Base-by-base conservation (phyloP, 2,888 invertebrate species). In the Hypena proboscidalis region DNA sequence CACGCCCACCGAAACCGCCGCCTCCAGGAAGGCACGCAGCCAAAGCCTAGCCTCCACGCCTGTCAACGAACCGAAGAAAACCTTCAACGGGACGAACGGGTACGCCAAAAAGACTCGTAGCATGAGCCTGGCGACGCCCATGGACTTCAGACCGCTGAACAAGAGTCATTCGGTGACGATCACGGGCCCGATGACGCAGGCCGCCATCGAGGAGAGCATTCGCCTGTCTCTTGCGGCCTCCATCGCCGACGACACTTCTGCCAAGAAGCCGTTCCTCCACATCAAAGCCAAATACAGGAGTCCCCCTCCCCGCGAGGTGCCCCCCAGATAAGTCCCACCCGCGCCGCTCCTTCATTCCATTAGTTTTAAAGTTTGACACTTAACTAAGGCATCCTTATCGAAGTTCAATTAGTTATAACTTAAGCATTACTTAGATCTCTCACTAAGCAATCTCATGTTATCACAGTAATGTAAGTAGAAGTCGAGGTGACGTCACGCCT, bases 231-330 rank as follows among this genome's bases (percentile, higher is more conserved):
- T 90, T 4, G 87, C 85, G 14, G 90, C 89, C 25, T 74, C 57
- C 54, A 81, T 89, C 46, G 81, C 75, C n/a, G 86, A 85, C 58
- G 74, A 81, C 48, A 75, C 66, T 43, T 72, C 74, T 27, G 59
- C 85, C 48, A 91, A 92, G 67, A 90, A 91, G 63, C 90, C 92
- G 58, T 95, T 93, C 81, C 87, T 94, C 64, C 94, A 94, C 87
- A 94, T 94, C 74, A 93, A 94, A 73, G 94, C 94, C 79, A 95
- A 95, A 81, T 95, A 94, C 79, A 91, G 94, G 68, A 94, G 94
- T 83, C 93, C 94, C 40, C 93, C 94, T 51, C 93, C 93, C 63
- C 82, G 93, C 33, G 92, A 92, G 74, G 89, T 91, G 21, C 94
- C 94, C 32, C 92, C 93, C 43, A 90, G 91, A 91, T 91, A 91